Evolutionary conservation across 2,888 invertebrate genomes (phyloP), one percentile per base, ranked within the genome.

Genomic region (Gastracanthus pulcherrimus): DNA sequence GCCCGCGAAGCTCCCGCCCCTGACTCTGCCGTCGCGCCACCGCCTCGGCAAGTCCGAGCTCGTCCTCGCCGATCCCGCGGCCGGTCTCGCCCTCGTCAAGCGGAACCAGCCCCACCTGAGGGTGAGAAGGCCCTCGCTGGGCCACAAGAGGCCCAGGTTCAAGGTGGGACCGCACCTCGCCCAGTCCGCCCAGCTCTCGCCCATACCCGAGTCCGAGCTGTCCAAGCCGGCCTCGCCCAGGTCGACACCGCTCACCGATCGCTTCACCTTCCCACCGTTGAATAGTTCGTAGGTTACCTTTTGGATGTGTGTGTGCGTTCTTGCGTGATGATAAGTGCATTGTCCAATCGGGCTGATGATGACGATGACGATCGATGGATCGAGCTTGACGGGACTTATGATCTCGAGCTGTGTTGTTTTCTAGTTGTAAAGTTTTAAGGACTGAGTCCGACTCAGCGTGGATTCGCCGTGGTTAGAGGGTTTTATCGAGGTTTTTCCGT

Each of bases 191-290:
- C 92, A 92, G 45, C 90, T 95, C 79, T 95, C 95, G 76, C 95
- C 95, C 38, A 95, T 95, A 76, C 94, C 95, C 81, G 95, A 95
- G 87, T 95, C 95, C 64, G 95, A 95, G 38, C 92, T 95, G 23
- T 95, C 95, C 66, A 95, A 95, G 92, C 95, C 95, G 1, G 94
- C 94, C 19, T 95, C 95, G 78, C 95, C 95, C 86, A 88, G 92
- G 87, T 89, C 89, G 82, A 90, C 87, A 84, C 91, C 88, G 0
- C 92, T 92, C 82, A 90, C 92, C 3, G 89, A 92, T 31, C 92
- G 92, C 83, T 91, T 90, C 76, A 84, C 90, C 11, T 90, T 92
- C 82, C 89, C 91, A 84, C 91, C 89, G 82, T 87, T 85, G 80
- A 90, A 83, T 64, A 84, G 84, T 75, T 85, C 77, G 11, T 82